phyloP scores from a whole-genome alignment of 2,797 vertebrate genomes.

The Ambastaia sidthimunki region DNA sequence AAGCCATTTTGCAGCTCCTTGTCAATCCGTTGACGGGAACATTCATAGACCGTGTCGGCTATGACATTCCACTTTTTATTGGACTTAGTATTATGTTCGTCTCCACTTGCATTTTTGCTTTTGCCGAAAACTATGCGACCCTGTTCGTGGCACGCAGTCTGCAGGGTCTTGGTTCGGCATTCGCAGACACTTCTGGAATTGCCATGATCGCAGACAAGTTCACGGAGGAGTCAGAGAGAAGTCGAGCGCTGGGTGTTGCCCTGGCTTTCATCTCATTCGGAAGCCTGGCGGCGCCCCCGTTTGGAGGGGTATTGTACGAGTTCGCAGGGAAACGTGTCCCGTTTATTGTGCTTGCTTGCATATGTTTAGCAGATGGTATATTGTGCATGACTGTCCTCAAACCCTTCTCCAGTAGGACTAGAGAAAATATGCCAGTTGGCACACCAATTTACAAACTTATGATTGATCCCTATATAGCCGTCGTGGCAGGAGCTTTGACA shows the following conservation, averaged over 20 bases:
- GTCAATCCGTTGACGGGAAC: constrained; percentile 94
- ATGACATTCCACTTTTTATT: constrained; percentile 91
- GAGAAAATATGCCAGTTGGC: constrained; percentile 93
- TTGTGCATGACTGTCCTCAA: constrained; percentile 85
- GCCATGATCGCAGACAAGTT: constrained; percentile 94
- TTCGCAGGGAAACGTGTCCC: constrained; percentile 89
- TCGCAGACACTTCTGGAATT: constrained; percentile 94
- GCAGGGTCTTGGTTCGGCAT: constrained; percentile 95
- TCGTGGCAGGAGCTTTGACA: constrained; percentile 92
- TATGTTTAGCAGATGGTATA: constrained; percentile 87
- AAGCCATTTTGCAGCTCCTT: constrained; percentile 93
- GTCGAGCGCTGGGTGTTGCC: constrained; percentile 91
- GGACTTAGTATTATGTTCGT: constrained; percentile 92
- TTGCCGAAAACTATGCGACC: constrained; percentile 90
- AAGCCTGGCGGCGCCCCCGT: constrained; percentile 93
- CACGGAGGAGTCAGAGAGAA: constrained; percentile 88
- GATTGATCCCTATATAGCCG: constrained; percentile 94
- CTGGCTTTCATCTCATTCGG: constrained; percentile 98
- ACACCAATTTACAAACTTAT: constrained; percentile 94
- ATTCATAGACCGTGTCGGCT: constrained; percentile 95
- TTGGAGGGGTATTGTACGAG: constrained; percentile 90
- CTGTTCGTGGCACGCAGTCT: constrained; percentile 93
- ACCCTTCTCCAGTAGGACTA: constrained; percentile 83
- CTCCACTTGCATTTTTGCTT: constrained; percentile 90
- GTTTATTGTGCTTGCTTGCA: constrained; percentile 88